phyloP scores from a whole-genome alignment of 2,797 vertebrate species.

The Ptychadena robeensis region DNA sequence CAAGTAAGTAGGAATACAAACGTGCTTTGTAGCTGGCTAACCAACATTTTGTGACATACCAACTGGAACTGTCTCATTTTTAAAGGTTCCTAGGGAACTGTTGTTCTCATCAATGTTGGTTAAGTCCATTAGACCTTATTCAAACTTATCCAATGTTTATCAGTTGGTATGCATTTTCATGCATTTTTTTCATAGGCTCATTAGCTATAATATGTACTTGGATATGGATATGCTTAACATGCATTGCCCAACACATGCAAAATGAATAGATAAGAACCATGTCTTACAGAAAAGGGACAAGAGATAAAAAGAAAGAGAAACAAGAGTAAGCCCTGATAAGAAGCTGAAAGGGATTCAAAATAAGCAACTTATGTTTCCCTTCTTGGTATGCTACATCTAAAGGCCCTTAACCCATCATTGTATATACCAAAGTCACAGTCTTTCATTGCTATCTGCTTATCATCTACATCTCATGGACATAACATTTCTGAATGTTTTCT shows the following conservation, averaged over 20 bases:
- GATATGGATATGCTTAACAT: too few relatives aligned
- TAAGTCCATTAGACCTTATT: too few relatives aligned
- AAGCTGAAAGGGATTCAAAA: not conserved
- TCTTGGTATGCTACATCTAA: not conserved
- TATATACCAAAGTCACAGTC: constrained; percentile 20
- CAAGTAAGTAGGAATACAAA: not conserved
- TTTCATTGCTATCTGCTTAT: constrained; percentile 33
- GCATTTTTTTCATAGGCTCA: too few relatives aligned
- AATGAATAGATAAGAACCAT: too few relatives aligned
- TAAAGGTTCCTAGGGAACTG: not conserved
- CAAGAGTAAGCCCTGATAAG: not conserved
- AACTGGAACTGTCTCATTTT: not conserved
- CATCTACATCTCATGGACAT: constrained; percentile 33
- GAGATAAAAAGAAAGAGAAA: not conserved
- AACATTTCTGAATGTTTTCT: constrained; percentile 27
- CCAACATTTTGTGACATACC: too few relatives aligned
- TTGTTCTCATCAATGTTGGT: not conserved
- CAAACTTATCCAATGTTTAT: too few relatives aligned
- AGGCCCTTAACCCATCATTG: constrained; percentile 15
- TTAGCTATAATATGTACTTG: too few relatives aligned
- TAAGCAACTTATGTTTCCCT: not conserved
- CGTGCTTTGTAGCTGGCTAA: not conserved
- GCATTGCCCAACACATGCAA: too few relatives aligned
- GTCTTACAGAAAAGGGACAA: too few relatives aligned
- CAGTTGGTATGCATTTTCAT: too few relatives aligned